Percentiles rank a stretch among this genome's conserved stretches.
Evolutionary conservation across 53 echinoderm and acorn worm species (phyloP).

Genomic region (Apostichopus leukothele): DNA sequence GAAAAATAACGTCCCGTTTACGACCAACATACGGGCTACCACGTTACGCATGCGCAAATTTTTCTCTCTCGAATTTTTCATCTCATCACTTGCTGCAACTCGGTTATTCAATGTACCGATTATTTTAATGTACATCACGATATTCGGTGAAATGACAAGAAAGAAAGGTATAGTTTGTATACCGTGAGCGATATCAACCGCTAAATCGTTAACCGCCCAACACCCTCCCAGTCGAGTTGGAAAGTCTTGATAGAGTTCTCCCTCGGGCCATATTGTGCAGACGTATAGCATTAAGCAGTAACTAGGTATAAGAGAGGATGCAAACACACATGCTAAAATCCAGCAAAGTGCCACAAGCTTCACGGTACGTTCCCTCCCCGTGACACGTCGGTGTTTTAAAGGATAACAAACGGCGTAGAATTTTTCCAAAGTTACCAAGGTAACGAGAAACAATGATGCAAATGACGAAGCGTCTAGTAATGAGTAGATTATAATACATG

Average conservation of each 20-base stretch:
- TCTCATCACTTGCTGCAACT: slow-evolving; percentile 47
- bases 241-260: neutral
- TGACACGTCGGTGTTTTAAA: slow-evolving; percentile 29
- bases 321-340: slow-evolving; percentile 22
- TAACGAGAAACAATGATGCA: slow-evolving; percentile 41
- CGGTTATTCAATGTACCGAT: slow-evolving; percentile 3
- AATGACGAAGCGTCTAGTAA: slow-evolving; percentile 29
- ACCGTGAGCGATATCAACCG: slow-evolving; percentile 23
- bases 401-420: slow-evolving; percentile 49
- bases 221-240: slow-evolving; percentile 12
- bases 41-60: slow-evolving; percentile 38
- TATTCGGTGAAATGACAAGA: slow-evolving; percentile 27
- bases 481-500: slow-evolving; percentile 42
- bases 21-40: slow-evolving; percentile 46
- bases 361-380: slow-evolving; percentile 24
- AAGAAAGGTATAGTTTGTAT: slow-evolving; percentile 46
- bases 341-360: slow-evolving; percentile 26
- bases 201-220: slow-evolving; percentile 7
- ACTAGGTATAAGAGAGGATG: slow-evolving; percentile 36
- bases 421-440: slow-evolving; percentile 46
- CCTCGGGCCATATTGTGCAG: slow-evolving; percentile 16
- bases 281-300: slow-evolving; percentile 3
- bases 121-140: slow-evolving; percentile 40
- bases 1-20: slow-evolving; percentile 43
- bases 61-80: slow-evolving; percentile 40